Conservation (phyloP, 2,888 invertebrate species). For the Drosophila pegasa region DNA sequence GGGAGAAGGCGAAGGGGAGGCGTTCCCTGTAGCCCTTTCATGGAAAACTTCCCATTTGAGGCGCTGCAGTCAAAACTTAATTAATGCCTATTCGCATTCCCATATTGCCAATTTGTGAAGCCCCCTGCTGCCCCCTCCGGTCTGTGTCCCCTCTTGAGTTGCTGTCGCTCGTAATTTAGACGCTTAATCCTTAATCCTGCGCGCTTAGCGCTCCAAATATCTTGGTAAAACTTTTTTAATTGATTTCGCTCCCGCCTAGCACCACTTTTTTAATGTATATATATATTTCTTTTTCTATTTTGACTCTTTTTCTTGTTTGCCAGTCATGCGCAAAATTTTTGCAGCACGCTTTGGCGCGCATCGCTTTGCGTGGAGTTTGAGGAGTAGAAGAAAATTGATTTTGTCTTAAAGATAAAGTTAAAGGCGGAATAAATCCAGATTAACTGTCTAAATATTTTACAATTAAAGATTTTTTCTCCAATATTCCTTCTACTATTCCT, state of each 20-base stretch:
- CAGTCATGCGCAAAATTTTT: slow-evolving; percentile 43
- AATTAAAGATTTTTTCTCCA: not conserved
- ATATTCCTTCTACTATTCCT: too few species aligned
- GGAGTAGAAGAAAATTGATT: not conserved
- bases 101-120: slow-evolving; percentile 46
- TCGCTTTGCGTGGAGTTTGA: not conserved
- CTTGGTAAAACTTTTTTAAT: slow-evolving; percentile 70
- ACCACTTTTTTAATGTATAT: slow-evolving; percentile 26
- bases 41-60: slow-evolving; percentile 12
- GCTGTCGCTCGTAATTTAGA: slow-evolving; percentile 59
- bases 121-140: not conserved
- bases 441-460: not conserved
- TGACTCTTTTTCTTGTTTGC: slow-evolving; percentile 32
- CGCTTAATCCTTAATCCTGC: slow-evolving; percentile 52
- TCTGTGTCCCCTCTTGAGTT: not conserved
- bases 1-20: not conserved
- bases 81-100: slow-evolving; percentile 50
- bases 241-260: slow-evolving; percentile 52
- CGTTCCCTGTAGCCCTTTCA: not conserved
- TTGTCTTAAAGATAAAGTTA: slow-evolving; percentile 16
- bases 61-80: slow-evolving; percentile 61
- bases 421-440: not conserved
- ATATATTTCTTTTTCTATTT: slow-evolving; percentile 17
- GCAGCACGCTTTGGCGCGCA: slow-evolving; percentile 54
- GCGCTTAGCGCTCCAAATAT: slow-evolving; percentile 29